These are phyloP conservation scores for Engystomops pustulosus DNA, from an alignment of 2,113 vertebrate species.

Conservation along the genomic window DNA sequence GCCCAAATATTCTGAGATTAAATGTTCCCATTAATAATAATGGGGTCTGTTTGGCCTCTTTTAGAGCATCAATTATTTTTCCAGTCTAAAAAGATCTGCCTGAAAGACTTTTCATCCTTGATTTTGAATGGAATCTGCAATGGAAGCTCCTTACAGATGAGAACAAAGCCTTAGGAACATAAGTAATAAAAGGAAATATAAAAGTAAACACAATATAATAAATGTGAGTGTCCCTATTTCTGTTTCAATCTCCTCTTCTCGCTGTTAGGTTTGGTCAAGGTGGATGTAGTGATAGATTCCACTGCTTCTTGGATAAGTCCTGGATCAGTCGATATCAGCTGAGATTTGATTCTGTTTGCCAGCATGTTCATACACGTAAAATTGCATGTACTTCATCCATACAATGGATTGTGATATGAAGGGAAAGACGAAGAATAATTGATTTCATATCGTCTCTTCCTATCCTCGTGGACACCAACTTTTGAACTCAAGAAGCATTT, in stretches of 20 bases:
- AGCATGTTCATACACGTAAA: constrained; percentile 19
- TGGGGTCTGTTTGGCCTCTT: too few relatives aligned
- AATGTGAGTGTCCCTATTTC: background rate
- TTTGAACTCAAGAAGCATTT: constrained; percentile 40
- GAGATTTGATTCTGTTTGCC: background rate
- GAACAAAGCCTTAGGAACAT: too few relatives aligned
- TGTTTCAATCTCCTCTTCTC: background rate
- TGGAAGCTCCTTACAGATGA: too few relatives aligned
- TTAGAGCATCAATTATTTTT: too few relatives aligned
- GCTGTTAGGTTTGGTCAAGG: background rate
- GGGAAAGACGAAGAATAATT: background rate
- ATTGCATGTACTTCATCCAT: constrained; percentile 4
- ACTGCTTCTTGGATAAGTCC: background rate
- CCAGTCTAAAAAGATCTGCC: too few relatives aligned
- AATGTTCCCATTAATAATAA: too few relatives aligned
- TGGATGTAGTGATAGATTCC: background rate
- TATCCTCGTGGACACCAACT: constrained; percentile 18
- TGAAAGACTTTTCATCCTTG: too few relatives aligned
- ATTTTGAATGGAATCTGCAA: too few relatives aligned
- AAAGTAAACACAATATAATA: background rate
- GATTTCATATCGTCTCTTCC: constrained; percentile 29
- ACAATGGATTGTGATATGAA: background rate
- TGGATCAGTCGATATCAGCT: background rate
- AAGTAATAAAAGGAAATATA: background rate
- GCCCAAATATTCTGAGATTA: too few relatives aligned